Conservation (phyloP, 2,797 vertebrate species). For the Emydoidea blandingii region DNA sequence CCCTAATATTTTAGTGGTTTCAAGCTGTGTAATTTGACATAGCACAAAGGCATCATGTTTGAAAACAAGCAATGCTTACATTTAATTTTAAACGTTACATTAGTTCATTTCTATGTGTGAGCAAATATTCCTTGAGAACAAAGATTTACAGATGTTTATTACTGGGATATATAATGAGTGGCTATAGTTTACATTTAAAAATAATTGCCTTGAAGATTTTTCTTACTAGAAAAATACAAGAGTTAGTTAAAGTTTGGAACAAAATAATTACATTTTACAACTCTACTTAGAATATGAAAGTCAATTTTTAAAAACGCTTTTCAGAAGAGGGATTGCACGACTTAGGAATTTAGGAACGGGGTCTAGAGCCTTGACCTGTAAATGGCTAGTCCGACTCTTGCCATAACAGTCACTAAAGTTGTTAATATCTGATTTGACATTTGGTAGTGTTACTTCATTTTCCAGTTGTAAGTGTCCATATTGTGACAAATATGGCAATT, state of each 20-base stretch:
- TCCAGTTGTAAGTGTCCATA: neutral
- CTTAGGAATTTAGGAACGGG: neutral
- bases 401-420: neutral
- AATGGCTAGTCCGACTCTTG: neutral
- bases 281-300: neutral
- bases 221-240: neutral
- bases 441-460: neutral
- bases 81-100: neutral
- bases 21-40: neutral
- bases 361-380: neutral
- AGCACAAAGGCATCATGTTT: neutral
- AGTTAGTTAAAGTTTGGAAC: neutral
- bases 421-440: neutral
- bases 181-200: neutral
- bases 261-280: neutral
- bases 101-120: neutral
- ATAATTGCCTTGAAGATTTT: neutral
- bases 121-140: neutral
- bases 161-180: neutral
- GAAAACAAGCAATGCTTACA: neutral
- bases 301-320: neutral
- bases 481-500: neutral
- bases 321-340: neutral
- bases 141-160: neutral
- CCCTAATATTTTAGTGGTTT: neutral